Evolutionary conservation across 37 sponge, comb jelly and placozoan genomes (phyloP), one percentile per base, ranked within the genome.

Genomic region (Corticium candelabrum): DNA sequence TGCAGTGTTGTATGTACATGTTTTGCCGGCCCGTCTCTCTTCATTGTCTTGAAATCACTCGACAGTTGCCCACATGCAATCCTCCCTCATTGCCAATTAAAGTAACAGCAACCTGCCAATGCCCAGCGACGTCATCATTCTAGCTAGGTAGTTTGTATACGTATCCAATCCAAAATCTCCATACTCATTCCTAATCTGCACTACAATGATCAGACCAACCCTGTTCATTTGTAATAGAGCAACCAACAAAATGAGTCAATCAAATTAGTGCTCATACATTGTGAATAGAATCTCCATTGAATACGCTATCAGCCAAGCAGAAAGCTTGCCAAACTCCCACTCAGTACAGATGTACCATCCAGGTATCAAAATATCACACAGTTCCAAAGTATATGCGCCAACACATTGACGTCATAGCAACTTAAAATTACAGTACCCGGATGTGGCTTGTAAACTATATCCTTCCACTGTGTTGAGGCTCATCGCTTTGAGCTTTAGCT

Each of bases 321-420:
- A 93, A 0, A 96, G 86, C 2, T 93, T 93, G 30, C 97, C 97
- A 2, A 82, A 74, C 3, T 90, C 93, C 97, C 93, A 96, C 82
- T 96, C 97, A 2, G 91, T 88, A 80, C 97, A 96, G 79, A 96
- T 96, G 84, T 93, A 96, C 0, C 93, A 93, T 1, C 97, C 97
- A 37, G 97, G 97, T 40, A 93, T 74, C n/a, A 96, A 78, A 32
- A 96, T 93, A 41, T 88, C 93, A 41, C 90, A 71, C 3, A 96
- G 79, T 1, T 86, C 90, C 11, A 92, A 68, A 2, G 39, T 50
- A 37, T 92, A 84, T 3, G 97, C 97, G 43, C 62, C 74, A 80
- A 96, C 77, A 82, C 68, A 3, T 56, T 67, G 43, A 78, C 2
- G 68, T 78, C 41, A 21, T 27, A 39, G 38, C 21, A 38, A 3